These are phyloP conservation scores for Silurus glanis DNA, from an alignment of 2,113 vertebrate genomes.

Conservation along the genomic window DNA sequence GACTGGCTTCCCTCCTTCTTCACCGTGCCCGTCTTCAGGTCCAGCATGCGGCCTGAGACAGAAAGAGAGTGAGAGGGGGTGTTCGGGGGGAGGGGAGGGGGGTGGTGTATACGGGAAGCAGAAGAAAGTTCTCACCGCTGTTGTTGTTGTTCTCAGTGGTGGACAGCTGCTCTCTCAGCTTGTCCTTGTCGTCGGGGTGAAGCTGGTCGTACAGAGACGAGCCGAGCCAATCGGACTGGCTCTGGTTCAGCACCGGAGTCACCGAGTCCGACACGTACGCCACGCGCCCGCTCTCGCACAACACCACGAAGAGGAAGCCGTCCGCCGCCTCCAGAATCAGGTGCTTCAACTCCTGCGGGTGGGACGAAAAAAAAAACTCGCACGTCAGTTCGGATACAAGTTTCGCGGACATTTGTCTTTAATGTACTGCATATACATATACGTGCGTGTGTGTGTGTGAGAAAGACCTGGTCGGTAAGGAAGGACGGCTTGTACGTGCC, in stretches of 20 bases:
- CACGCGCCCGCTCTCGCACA: slow-evolving; percentile 89
- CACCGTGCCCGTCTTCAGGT: slow-evolving; percentile 94
- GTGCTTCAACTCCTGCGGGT: slow-evolving; percentile 88
- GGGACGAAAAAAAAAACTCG: background rate
- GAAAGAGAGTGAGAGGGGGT: background rate
- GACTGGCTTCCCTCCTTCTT: slow-evolving; percentile 96
- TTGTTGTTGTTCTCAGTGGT: slow-evolving; percentile 87
- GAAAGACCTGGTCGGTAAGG: slow-evolving; percentile 87
- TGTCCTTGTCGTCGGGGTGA: slow-evolving; percentile 92
- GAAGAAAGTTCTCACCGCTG: slow-evolving; percentile 71
- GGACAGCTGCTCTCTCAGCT: slow-evolving; percentile 93
- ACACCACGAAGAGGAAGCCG: slow-evolving; percentile 95
- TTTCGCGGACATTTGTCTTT: too few species aligned
- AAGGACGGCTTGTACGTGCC: slow-evolving; percentile 95
- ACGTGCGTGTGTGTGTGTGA: background rate
- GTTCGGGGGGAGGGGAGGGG: background rate
- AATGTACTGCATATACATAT: background rate
- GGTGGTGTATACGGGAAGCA: rapidly evolving
- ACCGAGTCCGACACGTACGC: slow-evolving; percentile 94
- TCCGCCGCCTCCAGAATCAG: slow-evolving; percentile 94
- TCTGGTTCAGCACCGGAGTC: slow-evolving; percentile 92
- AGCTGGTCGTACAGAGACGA: slow-evolving; percentile 93
- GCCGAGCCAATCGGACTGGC: slow-evolving; percentile 91
- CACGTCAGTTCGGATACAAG: background rate
- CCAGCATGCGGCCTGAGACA: slow-evolving; percentile 85